These are phyloP conservation scores for Hybos culiciformis DNA, from an alignment of 2,888 invertebrate genomes.

Conservation along the genomic window DNA sequence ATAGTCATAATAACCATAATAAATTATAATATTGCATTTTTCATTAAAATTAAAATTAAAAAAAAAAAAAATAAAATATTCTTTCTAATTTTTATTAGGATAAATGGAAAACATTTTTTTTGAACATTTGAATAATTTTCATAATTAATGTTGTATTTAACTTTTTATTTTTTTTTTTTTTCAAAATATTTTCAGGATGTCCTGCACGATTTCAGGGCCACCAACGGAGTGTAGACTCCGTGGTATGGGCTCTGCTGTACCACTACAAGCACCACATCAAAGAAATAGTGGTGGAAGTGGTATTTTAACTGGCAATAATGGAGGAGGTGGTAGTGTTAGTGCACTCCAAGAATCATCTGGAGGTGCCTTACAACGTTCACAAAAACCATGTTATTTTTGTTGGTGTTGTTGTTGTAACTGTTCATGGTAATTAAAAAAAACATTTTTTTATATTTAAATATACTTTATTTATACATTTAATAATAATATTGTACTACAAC, in stretches of 20 bases:
- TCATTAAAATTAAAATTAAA: no score
- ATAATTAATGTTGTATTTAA: no score
- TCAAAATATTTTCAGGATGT: constrained; percentile 35
- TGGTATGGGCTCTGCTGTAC: constrained; percentile 33
- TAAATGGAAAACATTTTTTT: no score
- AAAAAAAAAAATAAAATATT: no score
- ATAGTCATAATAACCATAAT: no score
- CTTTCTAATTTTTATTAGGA: no score
- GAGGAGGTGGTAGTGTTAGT: constrained; percentile 24
- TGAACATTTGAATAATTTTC: no score
- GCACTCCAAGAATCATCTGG: constrained; percentile 29
- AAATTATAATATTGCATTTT: no score
- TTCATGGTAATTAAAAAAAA: constrained; percentile 42
- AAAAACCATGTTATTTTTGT: constrained; percentile 50
- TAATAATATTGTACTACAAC: background rate
- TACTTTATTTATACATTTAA: background rate
- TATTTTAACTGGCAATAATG: constrained; percentile 15
- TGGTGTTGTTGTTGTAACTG: constrained; percentile 60
- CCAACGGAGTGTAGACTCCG: constrained; percentile 37
- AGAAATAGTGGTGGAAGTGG: constrained; percentile 14
- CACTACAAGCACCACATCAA: constrained; percentile 19
- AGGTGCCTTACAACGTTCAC: constrained; percentile 33
- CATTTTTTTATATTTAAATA: background rate
- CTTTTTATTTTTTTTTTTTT: background rate
- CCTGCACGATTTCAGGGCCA: constrained; percentile 43